Conservation (phyloP, 2,797 vertebrate species). For the Crocodylus rhombifer region DNA sequence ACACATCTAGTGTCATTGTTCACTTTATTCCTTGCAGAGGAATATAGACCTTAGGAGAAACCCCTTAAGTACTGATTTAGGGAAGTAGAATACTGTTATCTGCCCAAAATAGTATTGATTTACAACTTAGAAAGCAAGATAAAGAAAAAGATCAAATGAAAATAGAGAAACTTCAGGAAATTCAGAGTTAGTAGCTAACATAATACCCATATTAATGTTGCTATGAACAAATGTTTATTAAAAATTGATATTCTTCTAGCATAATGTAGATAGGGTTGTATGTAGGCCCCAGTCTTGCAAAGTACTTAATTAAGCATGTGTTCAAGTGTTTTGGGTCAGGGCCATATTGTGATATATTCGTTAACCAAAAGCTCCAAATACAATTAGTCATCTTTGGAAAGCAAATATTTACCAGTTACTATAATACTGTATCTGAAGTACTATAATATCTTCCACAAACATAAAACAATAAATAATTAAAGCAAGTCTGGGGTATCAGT, state of each 20-base stretch:
- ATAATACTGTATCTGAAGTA: neutral
- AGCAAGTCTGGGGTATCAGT: neutral
- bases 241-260: neutral
- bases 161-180: neutral
- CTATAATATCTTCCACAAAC: neutral
- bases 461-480: neutral
- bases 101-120: neutral
- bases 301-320: neutral
- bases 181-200: neutral
- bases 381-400: neutral
- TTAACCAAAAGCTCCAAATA: neutral
- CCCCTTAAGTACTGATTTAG: neutral
- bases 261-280: neutral
- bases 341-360: neutral
- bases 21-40: neutral
- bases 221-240: neutral
- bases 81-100: neutral
- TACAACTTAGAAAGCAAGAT: neutral
- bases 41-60: neutral
- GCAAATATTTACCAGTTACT: neutral
- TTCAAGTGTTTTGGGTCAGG: neutral
- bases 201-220: fast-evolving
- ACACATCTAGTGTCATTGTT: neutral
- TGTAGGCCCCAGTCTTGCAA: neutral
- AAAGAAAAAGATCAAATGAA: neutral